Evolutionary conservation across 1,140 invertebrate species (phyloP), one percentile per base, ranked within the genome.

Genomic region (Meloidogyne floridensis): DNA sequence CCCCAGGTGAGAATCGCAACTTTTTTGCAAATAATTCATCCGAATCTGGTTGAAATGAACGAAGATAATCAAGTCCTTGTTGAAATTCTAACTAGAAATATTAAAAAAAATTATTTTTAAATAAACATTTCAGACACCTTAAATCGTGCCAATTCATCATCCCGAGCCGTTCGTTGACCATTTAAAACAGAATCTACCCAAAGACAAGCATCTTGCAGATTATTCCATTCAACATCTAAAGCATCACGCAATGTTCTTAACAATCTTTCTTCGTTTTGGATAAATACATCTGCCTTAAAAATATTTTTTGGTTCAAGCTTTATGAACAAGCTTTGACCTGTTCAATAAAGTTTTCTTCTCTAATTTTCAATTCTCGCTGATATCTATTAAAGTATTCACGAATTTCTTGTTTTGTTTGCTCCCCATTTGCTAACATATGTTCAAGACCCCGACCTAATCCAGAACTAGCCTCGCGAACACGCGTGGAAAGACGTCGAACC

Each of bases 351-450:
- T 86, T 72, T 18, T 90, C 87, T 81, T 89, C 88, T 13, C 85
- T 72, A 51, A 81, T 75, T 75, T 87, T 88, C 71, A 89, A 77
- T 69, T 89, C 88, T 59, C 81, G 47, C 32, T 83, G 73, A 75
- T 90, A 89, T 70, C 88, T 87, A 70, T 86, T 84, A 81, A 89
- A 89, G 75, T 89, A 90, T 56, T 89, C 88, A 32, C 82, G 83
- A 9, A 89, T 83, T 81, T 89, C 88, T n/a, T 80, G 80, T 79
- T 90, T 90, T 70, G 89, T 89, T 11, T 83, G 86, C 75, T 89
- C 89, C 54, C 81, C 87, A 81, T 89, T 89, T 47, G 84, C 42
- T 13, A 74, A 80, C 73, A 90, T 56, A 59, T 81, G 75, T 43
- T 88, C 86, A 10, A 89, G 75, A 9, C 87, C 87, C 80, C 89